phyloP scores from a whole-genome alignment of 2,797 vertebrate genomes.

The Pseudomugil tenellus region DNA sequence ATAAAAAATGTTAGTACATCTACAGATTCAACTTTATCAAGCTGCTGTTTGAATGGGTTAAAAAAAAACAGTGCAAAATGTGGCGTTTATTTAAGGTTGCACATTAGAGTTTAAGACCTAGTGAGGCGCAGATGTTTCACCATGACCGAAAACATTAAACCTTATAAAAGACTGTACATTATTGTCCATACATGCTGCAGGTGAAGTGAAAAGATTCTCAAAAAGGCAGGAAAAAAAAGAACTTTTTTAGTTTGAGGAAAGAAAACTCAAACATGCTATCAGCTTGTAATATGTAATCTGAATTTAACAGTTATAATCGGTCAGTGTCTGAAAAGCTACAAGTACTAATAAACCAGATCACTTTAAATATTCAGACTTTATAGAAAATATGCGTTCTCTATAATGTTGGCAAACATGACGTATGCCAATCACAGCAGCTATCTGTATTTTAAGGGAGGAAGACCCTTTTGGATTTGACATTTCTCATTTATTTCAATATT shows the following conservation, averaged over 20 bases:
- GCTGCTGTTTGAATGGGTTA: not conserved
- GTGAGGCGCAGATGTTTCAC: not conserved
- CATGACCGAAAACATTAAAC: not conserved
- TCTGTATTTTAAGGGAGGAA: not conserved
- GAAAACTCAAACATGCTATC: too few relatives aligned
- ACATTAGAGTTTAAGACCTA: not conserved
- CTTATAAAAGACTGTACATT: too few relatives aligned
- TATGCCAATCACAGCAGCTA: not conserved
- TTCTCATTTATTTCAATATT: not conserved
- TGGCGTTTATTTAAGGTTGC: not conserved
- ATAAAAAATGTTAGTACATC: not conserved
- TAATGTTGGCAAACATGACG: not conserved
- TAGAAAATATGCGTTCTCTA: not conserved
- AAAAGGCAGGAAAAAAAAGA: too few relatives aligned
- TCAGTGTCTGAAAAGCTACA: not conserved
- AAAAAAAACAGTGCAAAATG: not conserved
- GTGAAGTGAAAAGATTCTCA: not conserved
- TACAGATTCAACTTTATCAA: not conserved
- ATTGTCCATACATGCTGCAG: constrained; percentile 2
- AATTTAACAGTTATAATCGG: not conserved
- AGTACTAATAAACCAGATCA: not conserved
- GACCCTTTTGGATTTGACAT: not conserved
- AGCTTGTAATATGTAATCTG: constrained; percentile 14
- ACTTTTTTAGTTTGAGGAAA: too few relatives aligned
- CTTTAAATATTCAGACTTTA: not conserved